Conservation (phyloP, 2,888 invertebrate genomes). For the Lasioglossum pauxillum region DNA sequence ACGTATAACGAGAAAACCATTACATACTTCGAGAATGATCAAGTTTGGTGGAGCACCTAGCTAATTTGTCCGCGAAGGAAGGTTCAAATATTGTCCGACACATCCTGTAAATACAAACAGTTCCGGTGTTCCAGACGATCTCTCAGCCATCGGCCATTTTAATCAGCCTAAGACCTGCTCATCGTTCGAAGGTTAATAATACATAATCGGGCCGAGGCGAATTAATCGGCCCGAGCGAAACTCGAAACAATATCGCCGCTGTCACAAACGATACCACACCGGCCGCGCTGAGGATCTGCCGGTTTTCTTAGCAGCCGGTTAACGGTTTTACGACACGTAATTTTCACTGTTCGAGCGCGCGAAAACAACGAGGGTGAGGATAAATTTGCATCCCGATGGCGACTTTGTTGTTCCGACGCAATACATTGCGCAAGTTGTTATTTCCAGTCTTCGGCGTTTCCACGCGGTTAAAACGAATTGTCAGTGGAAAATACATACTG, state of each 20-base stretch:
- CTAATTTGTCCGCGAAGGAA: background rate
- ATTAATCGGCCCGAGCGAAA: background rate
- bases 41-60: background rate
- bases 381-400: background rate
- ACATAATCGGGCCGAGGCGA: background rate
- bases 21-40: background rate
- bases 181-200: slow-evolving; percentile 11
- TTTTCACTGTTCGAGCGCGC: slow-evolving; percentile 3
- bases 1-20: background rate
- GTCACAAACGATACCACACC: background rate
- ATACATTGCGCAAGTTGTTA: background rate
- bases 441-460: background rate
- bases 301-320: slow-evolving; percentile 26
- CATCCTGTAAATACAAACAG: background rate
- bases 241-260: slow-evolving; percentile 13
- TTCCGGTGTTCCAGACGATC: background rate
- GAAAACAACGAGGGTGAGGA: background rate
- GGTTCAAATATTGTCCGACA: background rate
- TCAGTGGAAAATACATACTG: background rate
- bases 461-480: background rate
- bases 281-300: background rate
- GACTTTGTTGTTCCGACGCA: background rate
- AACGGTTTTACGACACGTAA: background rate
- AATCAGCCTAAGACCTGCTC: slow-evolving; percentile 7
- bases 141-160: slow-evolving; percentile 6